Conservation (phyloP, 2,888 invertebrate genomes). For the Ypsolopha sequella region DNA sequence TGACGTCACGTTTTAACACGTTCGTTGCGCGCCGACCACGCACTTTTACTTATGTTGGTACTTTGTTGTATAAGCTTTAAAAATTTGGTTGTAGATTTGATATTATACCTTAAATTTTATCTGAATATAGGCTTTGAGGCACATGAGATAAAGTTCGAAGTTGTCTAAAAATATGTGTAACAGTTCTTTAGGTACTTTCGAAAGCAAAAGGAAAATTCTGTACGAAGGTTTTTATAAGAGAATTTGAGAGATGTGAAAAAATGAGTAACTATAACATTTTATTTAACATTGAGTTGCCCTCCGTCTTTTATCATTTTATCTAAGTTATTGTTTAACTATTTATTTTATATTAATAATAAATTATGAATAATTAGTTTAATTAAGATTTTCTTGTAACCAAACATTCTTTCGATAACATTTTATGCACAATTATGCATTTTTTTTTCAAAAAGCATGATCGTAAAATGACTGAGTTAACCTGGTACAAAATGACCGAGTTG, state of each 20-base stretch:
- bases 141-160: too few species aligned
- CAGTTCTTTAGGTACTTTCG: too few species aligned
- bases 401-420: slow-evolving; percentile 36
- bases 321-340: slow-evolving; percentile 31
- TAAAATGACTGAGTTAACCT: slow-evolving; percentile 12
- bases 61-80: too few species aligned
- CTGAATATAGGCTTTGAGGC: neutral
- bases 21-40: too few species aligned
- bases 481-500: slow-evolving; percentile 62
- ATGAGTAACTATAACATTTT: slow-evolving; percentile 24
- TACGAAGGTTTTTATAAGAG: neutral
- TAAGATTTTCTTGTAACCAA: slow-evolving; percentile 29
- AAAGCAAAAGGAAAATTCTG: neutral
- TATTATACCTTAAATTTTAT: neutral
- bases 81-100: neutral
- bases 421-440: slow-evolving; percentile 42
- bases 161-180: neutral
- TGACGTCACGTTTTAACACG: too few species aligned
- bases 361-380: slow-evolving; percentile 24
- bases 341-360: slow-evolving; percentile 39
- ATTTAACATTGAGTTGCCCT: slow-evolving; percentile 38
- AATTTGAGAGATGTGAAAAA: neutral
- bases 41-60: too few species aligned
- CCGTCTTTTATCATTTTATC: slow-evolving; percentile 31
- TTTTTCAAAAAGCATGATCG: neutral